Percentiles rank a stretch among this genome's conserved stretches.
Conservation (phyloP, 2,888 invertebrate species). For the Oligia strigilis region DNA sequence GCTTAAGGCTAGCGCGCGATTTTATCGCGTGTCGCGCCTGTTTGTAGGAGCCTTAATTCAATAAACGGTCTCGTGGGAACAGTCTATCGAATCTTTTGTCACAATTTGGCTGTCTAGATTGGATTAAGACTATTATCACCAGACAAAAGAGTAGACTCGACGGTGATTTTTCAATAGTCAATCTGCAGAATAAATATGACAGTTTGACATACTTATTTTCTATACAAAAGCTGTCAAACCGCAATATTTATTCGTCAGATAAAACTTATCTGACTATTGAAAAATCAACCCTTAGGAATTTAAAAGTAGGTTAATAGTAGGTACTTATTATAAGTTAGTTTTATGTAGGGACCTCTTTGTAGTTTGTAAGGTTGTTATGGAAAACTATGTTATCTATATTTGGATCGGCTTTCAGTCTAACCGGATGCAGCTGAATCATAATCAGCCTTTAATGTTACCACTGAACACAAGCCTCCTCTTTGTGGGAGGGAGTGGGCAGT, state of each 20-base stretch:
- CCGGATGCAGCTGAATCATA: neutral
- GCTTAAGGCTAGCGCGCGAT: neutral
- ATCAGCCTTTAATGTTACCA: too few relatives aligned
- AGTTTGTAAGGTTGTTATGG: neutral
- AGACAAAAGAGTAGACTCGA: neutral
- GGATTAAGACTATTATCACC: neutral
- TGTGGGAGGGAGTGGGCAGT: too few relatives aligned
- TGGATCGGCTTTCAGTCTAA: neutral
- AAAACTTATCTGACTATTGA: too few relatives aligned
- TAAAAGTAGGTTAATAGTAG: too few relatives aligned
- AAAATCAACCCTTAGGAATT: neutral
- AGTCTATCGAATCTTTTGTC: slow-evolving; percentile 24
- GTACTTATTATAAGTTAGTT: too few relatives aligned
- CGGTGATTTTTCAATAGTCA: too few relatives aligned
- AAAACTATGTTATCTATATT: neutral
- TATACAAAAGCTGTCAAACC: too few relatives aligned
- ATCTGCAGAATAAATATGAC: too few relatives aligned
- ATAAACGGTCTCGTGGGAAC: slow-evolving; percentile 23
- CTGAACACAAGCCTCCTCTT: too few relatives aligned
- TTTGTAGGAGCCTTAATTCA: slow-evolving; percentile 22
- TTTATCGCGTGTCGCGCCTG: too few relatives aligned
- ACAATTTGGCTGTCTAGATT: neutral
- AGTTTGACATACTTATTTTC: too few relatives aligned
- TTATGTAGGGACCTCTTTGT: neutral
- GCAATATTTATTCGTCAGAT: too few relatives aligned